Evolutionary conservation across 2,888 invertebrate species (phyloP).

Genomic region (Drosophila meridiana): DNA sequence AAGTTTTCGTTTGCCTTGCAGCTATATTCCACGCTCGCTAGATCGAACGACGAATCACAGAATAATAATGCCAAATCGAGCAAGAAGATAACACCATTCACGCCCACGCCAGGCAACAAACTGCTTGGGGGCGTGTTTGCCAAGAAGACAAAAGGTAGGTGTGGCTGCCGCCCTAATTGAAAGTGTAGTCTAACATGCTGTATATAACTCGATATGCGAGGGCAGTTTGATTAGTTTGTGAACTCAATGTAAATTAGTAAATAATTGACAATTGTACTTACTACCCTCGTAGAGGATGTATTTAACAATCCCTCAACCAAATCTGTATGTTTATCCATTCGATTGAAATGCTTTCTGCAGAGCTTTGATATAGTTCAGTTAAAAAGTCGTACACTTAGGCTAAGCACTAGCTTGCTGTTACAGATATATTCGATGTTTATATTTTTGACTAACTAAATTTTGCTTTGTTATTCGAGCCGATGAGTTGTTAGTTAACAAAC

Average conservation of each 20-base stretch:
- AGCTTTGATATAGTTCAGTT: neutral
- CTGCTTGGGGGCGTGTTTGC: conserved; percentile 84
- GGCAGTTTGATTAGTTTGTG: neutral
- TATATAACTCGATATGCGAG: neutral
- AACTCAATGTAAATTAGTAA: neutral
- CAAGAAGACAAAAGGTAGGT: conserved; percentile 82
- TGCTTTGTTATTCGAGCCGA: conserved; percentile 35
- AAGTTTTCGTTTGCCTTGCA: conserved; percentile 53
- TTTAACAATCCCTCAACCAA: neutral
- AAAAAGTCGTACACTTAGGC: neutral
- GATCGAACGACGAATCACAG: conserved; percentile 52
- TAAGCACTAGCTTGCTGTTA: conserved; percentile 1
- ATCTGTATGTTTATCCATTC: neutral
- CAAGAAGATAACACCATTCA: conserved; percentile 77
- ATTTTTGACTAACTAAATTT: conserved; percentile 53
- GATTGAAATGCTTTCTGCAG: neutral
- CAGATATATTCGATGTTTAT: conserved; percentile 13
- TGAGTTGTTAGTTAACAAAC: conserved; percentile 29
- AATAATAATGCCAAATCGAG: conserved; percentile 48
- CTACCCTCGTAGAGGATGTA: neutral
- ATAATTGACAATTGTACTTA: neutral
- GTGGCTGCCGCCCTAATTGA: neutral
- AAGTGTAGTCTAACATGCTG: neutral
- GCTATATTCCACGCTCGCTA: conserved; percentile 74
- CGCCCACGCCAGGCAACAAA: conserved; percentile 80